Conservation (phyloP, 2,113 vertebrate species). For the Kryptolebias marmoratus region DNA sequence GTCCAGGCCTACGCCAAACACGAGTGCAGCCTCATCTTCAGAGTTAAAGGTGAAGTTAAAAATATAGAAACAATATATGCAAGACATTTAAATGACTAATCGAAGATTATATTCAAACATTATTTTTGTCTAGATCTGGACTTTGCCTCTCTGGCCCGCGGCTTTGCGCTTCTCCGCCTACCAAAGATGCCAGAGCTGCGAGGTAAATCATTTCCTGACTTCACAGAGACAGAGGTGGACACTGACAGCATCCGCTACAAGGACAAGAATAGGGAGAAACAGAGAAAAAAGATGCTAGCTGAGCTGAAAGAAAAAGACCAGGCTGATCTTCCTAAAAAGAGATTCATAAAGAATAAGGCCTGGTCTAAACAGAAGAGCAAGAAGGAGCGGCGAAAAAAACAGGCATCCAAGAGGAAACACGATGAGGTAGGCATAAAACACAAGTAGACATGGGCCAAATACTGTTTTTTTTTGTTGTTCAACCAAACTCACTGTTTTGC, state of each 20-base stretch:
- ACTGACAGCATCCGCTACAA: conserved; percentile 92
- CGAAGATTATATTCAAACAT: neutral
- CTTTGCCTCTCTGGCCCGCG: conserved; percentile 86
- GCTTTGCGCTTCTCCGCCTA: conserved; percentile 92
- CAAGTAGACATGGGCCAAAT: neutral
- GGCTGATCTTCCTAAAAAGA: conserved; percentile 60
- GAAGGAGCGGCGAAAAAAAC: conserved; percentile 87
- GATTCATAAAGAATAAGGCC: conserved; percentile 84
- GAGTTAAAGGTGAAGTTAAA: conserved; percentile 86
- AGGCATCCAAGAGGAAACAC: conserved; percentile 84
- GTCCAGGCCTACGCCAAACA: conserved; percentile 96
- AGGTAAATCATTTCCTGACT: conserved; percentile 87
- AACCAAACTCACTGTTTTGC: too few species aligned
- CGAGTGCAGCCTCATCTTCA: conserved; percentile 94
- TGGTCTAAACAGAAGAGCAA: conserved; percentile 96
- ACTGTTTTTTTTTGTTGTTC: too few species aligned
- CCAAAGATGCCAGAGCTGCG: conserved; percentile 94
- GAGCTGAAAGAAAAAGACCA: conserved; percentile 75
- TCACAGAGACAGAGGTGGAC: conserved; percentile 80
- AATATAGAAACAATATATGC: too few species aligned
- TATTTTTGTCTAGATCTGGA: conserved; percentile 85
- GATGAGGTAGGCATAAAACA: conserved; percentile 80
- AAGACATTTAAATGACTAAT: neutral
- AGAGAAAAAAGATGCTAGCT: conserved; percentile 86
- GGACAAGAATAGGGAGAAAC: conserved; percentile 92